Base-by-base conservation (phyloP, 2,113 vertebrate species). In the Phoxinus phoxinus region DNA sequence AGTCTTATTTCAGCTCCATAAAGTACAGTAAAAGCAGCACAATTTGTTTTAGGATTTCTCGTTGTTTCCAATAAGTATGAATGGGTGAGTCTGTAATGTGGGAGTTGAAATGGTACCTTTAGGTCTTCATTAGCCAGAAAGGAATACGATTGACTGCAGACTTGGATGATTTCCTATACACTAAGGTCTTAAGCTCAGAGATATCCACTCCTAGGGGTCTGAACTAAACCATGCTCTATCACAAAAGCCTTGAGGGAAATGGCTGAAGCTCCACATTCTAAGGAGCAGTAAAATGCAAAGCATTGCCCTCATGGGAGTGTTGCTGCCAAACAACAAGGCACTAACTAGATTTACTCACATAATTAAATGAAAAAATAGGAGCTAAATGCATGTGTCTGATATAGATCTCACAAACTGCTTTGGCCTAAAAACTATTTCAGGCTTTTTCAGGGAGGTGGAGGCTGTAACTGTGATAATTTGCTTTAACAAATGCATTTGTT, bases 301-400 rank as follows among this genome's bases (percentile, higher is more conserved):
- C 77, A 72, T 74, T 51, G 27, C 11, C 59, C 85, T 81, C 56
- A 13, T 85, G 76, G 89, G 81, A 86, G 21, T 23, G 19, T 48
- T 44, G 21, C 74, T 72, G 61, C 81, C 72, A 65, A 83, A 58
- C 67, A 61, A 37, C 87, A 88, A 32, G 37, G 27, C 44, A 35
- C 48, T 82, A 84, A 87, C 82, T 65, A 81, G 59, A 89, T 89
- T 89, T 86, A 85, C 81, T 84, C 30, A 13, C 35, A 23, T 80
- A 90, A 87, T 90, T 89, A 90, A 85, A 84, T 82, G 27, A 23
- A 72, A 79, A 83, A 84, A 85, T 78, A 67, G 25, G 65, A 81
- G 76, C 67, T 89, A 74, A 89, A 78, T 58, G 75, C 83, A 81
- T 58, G 58, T 77, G 46, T 63, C 23, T 78, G 78, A 53, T 53